Evolutionary conservation across 2,888 invertebrate species (phyloP).

Genomic region (Agonopterix subpropinquella): DNA sequence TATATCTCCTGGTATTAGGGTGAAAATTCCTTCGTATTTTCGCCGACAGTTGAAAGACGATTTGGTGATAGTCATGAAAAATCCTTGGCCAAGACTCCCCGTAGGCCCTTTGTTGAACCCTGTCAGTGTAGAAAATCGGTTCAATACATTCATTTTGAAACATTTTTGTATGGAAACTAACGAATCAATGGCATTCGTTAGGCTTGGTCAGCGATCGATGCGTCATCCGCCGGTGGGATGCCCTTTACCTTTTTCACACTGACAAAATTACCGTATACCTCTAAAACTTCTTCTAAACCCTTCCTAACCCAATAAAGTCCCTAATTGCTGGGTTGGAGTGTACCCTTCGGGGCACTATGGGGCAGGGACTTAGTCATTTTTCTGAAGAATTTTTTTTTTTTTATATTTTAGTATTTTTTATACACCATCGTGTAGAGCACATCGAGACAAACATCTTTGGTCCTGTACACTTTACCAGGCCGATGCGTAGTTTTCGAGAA

Average conservation of each 20-base stretch:
- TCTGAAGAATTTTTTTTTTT: no score
- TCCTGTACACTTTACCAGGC: no score
- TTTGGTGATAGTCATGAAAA: constrained; percentile 54
- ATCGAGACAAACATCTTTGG: no score
- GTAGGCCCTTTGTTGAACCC: constrained; percentile 15
- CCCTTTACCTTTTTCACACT: constrained; percentile 59
- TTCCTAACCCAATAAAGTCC: constrained; percentile 14
- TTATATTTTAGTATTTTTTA: no score
- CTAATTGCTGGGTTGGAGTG: no score
- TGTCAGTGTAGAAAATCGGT: constrained; percentile 19
- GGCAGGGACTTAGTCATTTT: no score
- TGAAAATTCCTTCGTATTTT: constrained; percentile 60
- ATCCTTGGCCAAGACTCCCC: constrained; percentile 32
- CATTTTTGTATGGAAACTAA: constrained; percentile 33
- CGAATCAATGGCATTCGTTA: constrained; percentile 71
- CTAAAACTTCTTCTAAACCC: constrained; percentile 11
- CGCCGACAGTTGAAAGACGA: constrained; percentile 75
- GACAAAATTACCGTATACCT: constrained; percentile 26
- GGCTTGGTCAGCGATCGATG: constrained; percentile 78
- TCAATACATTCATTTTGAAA: constrained; percentile 35
- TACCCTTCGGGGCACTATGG: no score
- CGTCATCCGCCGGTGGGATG: constrained; percentile 78
- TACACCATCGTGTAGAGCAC: no score
- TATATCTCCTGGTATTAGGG: constrained; percentile 35
- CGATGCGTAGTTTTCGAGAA: no score